phyloP scores from a whole-genome alignment of 2,888 invertebrate species.

The Ptychoptera albimana region DNA sequence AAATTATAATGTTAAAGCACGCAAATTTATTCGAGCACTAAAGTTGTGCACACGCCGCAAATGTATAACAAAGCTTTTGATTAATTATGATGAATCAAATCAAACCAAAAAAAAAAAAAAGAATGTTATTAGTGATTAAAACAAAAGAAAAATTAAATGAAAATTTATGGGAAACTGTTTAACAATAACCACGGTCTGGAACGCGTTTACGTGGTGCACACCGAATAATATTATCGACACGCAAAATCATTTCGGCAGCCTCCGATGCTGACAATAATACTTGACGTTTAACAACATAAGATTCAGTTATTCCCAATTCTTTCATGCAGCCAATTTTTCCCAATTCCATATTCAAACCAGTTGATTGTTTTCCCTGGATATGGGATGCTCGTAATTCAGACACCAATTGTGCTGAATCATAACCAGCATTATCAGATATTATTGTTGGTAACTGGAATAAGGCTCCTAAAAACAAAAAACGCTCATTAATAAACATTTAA shows the following conservation, averaged over 20 bases:
- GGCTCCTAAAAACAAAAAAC: constrained; percentile 42
- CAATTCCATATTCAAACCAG: constrained; percentile 67
- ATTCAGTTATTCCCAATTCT: constrained; percentile 85
- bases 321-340: constrained; percentile 85
- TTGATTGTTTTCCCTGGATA: constrained; percentile 57
- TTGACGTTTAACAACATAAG: constrained; percentile 92
- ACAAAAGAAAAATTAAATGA: too few relatives aligned
- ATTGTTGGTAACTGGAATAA: constrained; percentile 81
- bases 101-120: too few relatives aligned
- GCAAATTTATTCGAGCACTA: too few relatives aligned
- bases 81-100: too few relatives aligned
- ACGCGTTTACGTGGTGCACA: constrained; percentile 77
- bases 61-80: too few relatives aligned
- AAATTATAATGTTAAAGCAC: too few relatives aligned
- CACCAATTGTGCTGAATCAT: constrained; percentile 89
- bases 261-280: constrained; percentile 88
- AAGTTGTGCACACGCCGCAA: too few relatives aligned
- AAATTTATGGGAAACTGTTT: constrained; percentile 8
- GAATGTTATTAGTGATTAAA: too few relatives aligned
- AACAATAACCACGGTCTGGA: constrained; percentile 56
- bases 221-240: constrained; percentile 94
- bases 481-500: background rate
- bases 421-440: constrained; percentile 97
- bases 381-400: constrained; percentile 86
- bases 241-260: constrained; percentile 96